Conservation (phyloP, 2,113 vertebrate genomes). For the Okapia johnstoni region DNA sequence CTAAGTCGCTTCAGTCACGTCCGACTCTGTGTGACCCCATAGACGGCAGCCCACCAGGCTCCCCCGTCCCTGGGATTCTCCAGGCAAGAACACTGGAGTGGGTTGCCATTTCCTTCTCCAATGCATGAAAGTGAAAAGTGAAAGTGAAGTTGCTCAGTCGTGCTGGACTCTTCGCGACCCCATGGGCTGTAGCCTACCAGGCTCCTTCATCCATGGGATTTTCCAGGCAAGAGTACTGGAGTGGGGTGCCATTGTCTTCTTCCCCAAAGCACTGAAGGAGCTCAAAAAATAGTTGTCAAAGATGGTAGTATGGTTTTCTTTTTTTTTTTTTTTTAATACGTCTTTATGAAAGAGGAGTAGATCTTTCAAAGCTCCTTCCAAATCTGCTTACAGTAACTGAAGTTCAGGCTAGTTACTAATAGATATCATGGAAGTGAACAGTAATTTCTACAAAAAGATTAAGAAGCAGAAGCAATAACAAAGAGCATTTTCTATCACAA, state of each 20-base stretch:
- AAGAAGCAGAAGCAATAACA: not conserved
- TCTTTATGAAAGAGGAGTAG: not conserved
- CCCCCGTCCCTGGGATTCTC: not conserved
- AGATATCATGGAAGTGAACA: slow-evolving; percentile 10
- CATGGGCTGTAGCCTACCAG: not conserved
- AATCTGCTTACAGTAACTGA: not conserved
- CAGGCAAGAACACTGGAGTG: not conserved
- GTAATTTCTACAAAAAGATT: not conserved
- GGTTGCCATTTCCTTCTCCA: not conserved
- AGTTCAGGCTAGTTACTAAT: not conserved
- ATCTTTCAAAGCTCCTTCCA: not conserved
- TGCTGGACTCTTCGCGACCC: not conserved
- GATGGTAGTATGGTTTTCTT: not conserved
- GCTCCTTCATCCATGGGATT: not conserved
- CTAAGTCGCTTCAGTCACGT: rapidly evolving
- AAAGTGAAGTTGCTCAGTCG: not conserved
- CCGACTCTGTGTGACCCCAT: not conserved
- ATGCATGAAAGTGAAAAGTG: not conserved
- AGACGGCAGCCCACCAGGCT: not conserved
- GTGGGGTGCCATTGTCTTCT: not conserved
- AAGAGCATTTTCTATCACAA: slow-evolving; percentile 1
- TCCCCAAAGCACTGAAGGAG: not conserved
- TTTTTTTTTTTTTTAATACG: not conserved
- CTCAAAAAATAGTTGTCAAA: not conserved
- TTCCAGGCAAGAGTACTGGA: not conserved